Evolutionary conservation across 2,888 invertebrate genomes (phyloP), one percentile per base, ranked within the genome.

Genomic region (Drosophila austrosaltans): DNA sequence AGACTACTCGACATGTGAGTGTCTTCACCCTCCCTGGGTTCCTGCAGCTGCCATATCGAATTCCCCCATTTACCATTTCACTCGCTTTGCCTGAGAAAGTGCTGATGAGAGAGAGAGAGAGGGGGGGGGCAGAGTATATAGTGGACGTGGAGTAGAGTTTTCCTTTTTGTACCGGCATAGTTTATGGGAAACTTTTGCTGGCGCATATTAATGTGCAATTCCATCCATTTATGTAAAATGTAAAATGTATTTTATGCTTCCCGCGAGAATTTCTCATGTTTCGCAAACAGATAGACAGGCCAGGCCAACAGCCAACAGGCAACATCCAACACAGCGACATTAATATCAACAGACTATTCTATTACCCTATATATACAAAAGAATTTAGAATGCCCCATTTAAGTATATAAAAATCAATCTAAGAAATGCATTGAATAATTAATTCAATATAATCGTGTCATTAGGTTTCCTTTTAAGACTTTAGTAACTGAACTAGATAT

Each of bases 211-310:
- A 86, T 88, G 72, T 75, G 75, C 71, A 70, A 69, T 78, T 82
- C 58, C 68, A 79, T 70, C 30, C 82, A 81, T 85, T 82, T 81
- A 81, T 86, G 69, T 73, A 76, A 85, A 87, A 79, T 77, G 69
- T 75, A 73, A 85, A 87, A 79, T 77, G 69, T 75, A 73, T 83
- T 85, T 85, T 85, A 85, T 84, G 85, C 56, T 61, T 62, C 85
- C 77, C 79, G 79, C 89, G 84, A 67, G 84, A 70, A 73, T 89
- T 74, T 64, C 39, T 22, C 42, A 72, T 63, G 70, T 68, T 75
- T 59, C 48, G 16, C 61, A 64, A 53, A 66, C 58, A 62, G 70
- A 70, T 60, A 73, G 62, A 66, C 72, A 63, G 58, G 36, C 61
- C 53, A 53, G 20, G 44, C 60, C 66, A 71, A 48, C 48, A 48